phyloP scores from a whole-genome alignment of 2,888 invertebrate genomes.

The Helleia helle region DNA sequence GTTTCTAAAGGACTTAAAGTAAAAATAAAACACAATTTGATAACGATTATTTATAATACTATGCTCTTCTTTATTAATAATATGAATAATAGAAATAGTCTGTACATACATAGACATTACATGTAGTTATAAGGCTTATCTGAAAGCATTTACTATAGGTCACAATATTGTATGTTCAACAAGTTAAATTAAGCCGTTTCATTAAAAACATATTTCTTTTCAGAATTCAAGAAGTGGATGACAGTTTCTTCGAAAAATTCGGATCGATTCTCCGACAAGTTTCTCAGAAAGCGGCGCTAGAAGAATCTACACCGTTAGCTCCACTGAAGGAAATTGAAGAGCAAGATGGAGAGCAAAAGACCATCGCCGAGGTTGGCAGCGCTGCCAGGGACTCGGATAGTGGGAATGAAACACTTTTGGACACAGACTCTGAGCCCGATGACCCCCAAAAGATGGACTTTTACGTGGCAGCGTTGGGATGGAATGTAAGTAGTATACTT shows the following conservation, averaged over 20 bases:
- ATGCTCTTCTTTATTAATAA: too few species aligned
- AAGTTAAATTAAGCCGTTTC: too few species aligned
- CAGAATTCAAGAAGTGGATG: constrained; percentile 87
- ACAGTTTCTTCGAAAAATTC: constrained; percentile 88
- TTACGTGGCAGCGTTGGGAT: constrained; percentile 77
- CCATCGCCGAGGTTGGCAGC: constrained; percentile 42
- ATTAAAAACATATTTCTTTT: constrained; percentile 34
- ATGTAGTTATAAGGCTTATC: too few species aligned
- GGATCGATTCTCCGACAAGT: constrained; percentile 81
- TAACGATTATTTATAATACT: too few species aligned
- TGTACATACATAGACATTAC: too few species aligned
- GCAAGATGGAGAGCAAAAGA: constrained; percentile 54
- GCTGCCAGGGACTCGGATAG: constrained; percentile 60
- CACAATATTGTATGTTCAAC: too few species aligned
- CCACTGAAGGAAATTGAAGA: constrained; percentile 61
- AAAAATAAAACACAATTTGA: too few species aligned
- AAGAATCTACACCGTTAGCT: constrained; percentile 71
- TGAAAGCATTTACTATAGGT: too few species aligned
- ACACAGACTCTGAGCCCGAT: constrained; percentile 79
- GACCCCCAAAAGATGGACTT: constrained; percentile 76
- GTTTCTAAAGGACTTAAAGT: too few species aligned
- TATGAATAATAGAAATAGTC: too few species aligned
- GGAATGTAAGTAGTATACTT: constrained; percentile 79
- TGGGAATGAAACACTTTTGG: constrained; percentile 72
- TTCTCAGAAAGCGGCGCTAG: constrained; percentile 72